phyloP scores from a whole-genome alignment of 2,888 invertebrate species.

The Lasioglossum pauxillum region DNA sequence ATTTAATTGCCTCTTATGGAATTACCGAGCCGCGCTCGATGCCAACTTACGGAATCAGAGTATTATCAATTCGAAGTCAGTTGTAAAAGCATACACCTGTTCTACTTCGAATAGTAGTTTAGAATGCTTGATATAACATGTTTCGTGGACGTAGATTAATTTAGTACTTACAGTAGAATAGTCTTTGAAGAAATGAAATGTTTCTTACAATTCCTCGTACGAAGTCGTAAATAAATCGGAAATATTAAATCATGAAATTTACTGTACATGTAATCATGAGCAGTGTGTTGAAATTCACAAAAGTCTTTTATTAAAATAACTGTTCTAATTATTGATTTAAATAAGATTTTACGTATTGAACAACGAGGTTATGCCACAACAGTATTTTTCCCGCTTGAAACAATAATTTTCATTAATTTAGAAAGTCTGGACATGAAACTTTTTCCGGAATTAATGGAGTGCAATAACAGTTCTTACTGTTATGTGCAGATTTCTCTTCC shows the following conservation, averaged over 20 bases:
- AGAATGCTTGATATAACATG: neutral
- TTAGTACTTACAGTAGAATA: neutral
- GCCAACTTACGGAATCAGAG: neutral
- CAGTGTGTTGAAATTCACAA: neutral
- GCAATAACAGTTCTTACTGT: neutral
- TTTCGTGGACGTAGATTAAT: neutral
- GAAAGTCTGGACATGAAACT: neutral
- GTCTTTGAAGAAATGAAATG: neutral
- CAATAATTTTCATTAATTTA: neutral
- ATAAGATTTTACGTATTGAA: neutral
- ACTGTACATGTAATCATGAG: neutral
- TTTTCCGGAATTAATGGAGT: neutral
- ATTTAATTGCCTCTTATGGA: conserved; percentile 16
- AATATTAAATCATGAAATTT: neutral
- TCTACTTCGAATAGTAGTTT: neutral
- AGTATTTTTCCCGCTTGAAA: neutral
- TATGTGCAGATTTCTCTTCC: neutral
- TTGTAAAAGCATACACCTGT: neutral
- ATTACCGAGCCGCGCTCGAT: neutral
- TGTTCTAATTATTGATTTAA: neutral
- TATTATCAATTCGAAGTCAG: neutral
- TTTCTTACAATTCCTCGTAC: neutral
- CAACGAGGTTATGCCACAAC: neutral
- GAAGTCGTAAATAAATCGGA: neutral
- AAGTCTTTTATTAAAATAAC: neutral